These are phyloP conservation scores for Peribatodes rhomboidaria DNA, from an alignment of 2,888 invertebrate genomes.

Conservation along the genomic window DNA sequence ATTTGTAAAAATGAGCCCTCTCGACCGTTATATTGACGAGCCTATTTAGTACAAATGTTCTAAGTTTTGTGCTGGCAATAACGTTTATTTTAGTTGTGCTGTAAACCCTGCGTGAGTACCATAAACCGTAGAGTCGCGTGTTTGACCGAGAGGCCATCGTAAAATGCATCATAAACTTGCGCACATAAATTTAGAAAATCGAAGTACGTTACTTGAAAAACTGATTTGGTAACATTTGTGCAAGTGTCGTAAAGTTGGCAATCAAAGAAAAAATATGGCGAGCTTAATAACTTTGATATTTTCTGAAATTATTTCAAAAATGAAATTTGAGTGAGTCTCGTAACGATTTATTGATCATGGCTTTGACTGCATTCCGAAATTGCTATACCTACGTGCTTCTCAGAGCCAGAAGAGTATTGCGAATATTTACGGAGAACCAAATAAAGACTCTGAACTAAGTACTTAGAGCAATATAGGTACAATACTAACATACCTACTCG, in stretches of 20 bases:
- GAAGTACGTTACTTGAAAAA: constrained; percentile 64
- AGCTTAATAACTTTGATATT: constrained; percentile 22
- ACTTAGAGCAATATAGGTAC: neutral
- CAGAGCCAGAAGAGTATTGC: neutral
- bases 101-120: constrained; percentile 73
- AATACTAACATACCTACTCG: no score
- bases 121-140: constrained; percentile 79
- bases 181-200: constrained; percentile 79
- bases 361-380: constrained; percentile 71
- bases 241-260: constrained; percentile 42
- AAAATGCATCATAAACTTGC: constrained; percentile 78
- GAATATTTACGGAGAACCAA: neutral
- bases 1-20: constrained; percentile 48
- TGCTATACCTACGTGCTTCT: constrained; percentile 43
- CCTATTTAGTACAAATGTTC: constrained; percentile 49
- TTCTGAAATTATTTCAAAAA: constrained; percentile 34
- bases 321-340: constrained; percentile 58
- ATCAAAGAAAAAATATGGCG: constrained; percentile 27
- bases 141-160: constrained; percentile 80
- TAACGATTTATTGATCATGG: constrained; percentile 69
- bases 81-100: constrained; percentile 69
- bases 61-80: constrained; percentile 50
- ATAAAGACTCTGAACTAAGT: neutral
- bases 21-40: constrained; percentile 46
- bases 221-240: constrained; percentile 63